Evolutionary conservation across 2,888 invertebrate species (phyloP).

Genomic region (Beris morrisii): DNA sequence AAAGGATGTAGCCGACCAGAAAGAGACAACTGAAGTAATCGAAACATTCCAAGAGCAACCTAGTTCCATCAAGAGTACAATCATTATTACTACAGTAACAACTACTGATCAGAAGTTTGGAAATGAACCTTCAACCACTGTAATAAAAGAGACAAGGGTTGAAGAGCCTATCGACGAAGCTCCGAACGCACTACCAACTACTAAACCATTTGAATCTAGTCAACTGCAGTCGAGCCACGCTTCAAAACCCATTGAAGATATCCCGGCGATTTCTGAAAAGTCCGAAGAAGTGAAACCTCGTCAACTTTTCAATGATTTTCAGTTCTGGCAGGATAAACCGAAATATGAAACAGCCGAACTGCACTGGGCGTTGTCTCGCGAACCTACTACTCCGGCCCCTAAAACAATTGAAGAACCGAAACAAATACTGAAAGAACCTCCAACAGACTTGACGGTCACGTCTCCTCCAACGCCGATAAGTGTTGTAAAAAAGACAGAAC

Average conservation of each 20-base stretch:
- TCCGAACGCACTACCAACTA: background rate
- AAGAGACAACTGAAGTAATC: too few species aligned
- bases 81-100: background rate
- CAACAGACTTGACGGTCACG: background rate
- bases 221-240: background rate
- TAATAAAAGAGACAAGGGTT: too few species aligned
- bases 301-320: slow-evolving; percentile 32
- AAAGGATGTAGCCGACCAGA: too few species aligned
- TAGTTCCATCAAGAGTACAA: too few species aligned
- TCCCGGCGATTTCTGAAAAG: slow-evolving; percentile 45
- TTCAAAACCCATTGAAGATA: slow-evolving; percentile 44
- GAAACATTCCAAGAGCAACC: background rate
- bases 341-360: slow-evolving; percentile 69
- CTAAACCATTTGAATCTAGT: background rate
- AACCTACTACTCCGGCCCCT: background rate
- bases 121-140: background rate
- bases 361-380: slow-evolving; percentile 50
- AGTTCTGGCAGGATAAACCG: slow-evolving; percentile 66
- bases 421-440: slow-evolving; percentile 15
- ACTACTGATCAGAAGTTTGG: background rate
- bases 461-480: background rate
- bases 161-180: slow-evolving; percentile 6
- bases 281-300: slow-evolving; percentile 44
- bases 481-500: slow-evolving; percentile 2
- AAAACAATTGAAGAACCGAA: too few species aligned